phyloP scores from a whole-genome alignment of 2,797 vertebrate species.

The Epinephelus awoara region DNA sequence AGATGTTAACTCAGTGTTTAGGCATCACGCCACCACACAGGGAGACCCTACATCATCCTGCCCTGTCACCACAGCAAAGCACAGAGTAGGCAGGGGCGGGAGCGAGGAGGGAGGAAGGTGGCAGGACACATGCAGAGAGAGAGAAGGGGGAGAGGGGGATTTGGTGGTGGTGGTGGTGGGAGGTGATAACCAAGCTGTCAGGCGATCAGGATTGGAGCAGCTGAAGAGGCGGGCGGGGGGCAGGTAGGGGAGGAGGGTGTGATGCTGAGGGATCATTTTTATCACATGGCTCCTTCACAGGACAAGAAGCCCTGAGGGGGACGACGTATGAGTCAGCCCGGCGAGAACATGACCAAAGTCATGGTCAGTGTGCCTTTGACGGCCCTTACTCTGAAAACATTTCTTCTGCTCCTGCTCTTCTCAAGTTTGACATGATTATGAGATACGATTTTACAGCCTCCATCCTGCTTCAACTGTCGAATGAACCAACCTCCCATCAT shows the following conservation, averaged over 20 bases:
- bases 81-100: constrained; percentile 1
- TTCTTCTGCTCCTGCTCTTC: neutral
- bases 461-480: neutral
- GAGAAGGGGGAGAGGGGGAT: neutral
- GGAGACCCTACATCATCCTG: constrained; percentile 64
- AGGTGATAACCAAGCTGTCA: constrained; percentile 56
- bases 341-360: constrained; percentile 40
- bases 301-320: constrained; percentile 18
- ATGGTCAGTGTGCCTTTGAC: constrained; percentile 42
- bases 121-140: constrained; percentile 23
- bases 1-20: constrained; percentile 43
- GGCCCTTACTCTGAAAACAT: neutral
- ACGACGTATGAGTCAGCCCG: neutral
- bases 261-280: constrained; percentile 49
- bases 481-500: constrained; percentile 10
- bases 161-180: constrained; percentile 13
- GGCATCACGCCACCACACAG: constrained; percentile 43
- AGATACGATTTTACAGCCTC: neutral
- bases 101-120: neutral
- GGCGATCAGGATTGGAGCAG: constrained; percentile 40
- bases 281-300: constrained; percentile 54
- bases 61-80: constrained; percentile 50
- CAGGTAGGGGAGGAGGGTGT: constrained; percentile 21
- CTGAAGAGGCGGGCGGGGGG: constrained; percentile 12
- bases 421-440: neutral